These are phyloP conservation scores for Zapornia atra DNA, from an alignment of 2,113 vertebrate genomes.

Conservation along the genomic window DNA sequence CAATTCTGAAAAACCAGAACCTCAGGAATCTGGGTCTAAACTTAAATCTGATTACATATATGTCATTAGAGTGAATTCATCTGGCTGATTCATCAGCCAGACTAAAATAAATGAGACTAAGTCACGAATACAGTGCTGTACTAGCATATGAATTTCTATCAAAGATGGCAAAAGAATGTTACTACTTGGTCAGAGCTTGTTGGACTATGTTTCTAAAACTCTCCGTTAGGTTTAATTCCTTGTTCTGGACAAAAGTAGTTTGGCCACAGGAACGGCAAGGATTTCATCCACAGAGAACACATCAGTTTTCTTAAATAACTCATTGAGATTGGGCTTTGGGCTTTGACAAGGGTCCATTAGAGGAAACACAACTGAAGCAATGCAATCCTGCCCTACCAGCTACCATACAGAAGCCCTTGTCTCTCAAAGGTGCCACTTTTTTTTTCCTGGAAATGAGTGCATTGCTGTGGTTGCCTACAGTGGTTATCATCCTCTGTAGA, in stretches of 20 bases:
- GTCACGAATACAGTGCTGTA: not conserved
- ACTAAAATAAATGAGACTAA: not conserved
- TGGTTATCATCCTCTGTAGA: not conserved
- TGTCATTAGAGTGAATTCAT: not conserved
- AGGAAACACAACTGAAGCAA: rapidly evolving
- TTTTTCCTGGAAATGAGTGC: not conserved
- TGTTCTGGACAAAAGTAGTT: rapidly evolving
- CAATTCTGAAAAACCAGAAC: not conserved
- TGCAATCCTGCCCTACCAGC: not conserved
- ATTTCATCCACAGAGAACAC: not conserved
- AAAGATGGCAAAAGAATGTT: not conserved
- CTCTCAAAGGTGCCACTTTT: rapidly evolving
- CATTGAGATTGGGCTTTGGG: not conserved
- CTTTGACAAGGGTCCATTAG: not conserved
- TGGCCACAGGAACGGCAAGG: not conserved
- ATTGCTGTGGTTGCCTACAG: not conserved
- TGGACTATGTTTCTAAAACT: not conserved
- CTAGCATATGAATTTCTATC: not conserved
- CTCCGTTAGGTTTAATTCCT: not conserved
- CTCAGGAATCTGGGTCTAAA: not conserved
- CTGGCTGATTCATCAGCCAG: not conserved
- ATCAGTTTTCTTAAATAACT: not conserved
- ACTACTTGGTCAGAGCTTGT: not conserved
- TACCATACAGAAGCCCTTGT: not conserved
- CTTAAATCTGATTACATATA: not conserved